Evolutionary conservation across 2,113 vertebrate species (phyloP), one percentile per base, ranked within the genome.

Genomic region (Poeciliopsis prolifica): DNA sequence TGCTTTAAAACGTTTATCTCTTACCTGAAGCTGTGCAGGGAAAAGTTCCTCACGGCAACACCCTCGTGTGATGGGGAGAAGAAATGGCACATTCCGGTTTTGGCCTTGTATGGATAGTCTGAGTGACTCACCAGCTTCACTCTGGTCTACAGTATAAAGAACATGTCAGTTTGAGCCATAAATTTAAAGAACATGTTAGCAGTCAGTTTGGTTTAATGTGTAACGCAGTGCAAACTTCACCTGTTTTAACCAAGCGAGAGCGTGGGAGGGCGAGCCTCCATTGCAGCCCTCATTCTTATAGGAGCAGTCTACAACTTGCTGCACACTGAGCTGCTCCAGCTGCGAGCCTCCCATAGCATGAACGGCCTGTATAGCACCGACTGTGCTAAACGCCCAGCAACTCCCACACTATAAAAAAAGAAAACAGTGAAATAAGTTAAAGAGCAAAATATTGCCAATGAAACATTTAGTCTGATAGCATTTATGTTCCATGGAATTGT

Each of bases 371-470:
- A 96, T 77, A 0, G 95, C 92, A 13, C 95, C 95, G 0, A 98
- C 97, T 65, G 96, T 86, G 0, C 97, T 97, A 86, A 99, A 98
- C 22, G 97, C 97, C 97, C 97, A 98, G 81, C 97, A 98, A 24
- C 94, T 97, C 65, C 97, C 97, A 84, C 97, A 98, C 97, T 98
- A 89, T 19, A 70, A 74, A 70, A 30, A 15, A 68, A 40, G 0
- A 84, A 11, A 70, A 24, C 58, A 75, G 61, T 33, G 4, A 64
- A 12, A 66, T 68, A 9, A 37, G 6, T 4, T 30, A 15, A 62
- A 12, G 51, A 24, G 40, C 0, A 6, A 1, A 11, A 28, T 19
- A 0, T n/a, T 54, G 22, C 11, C 22, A n/a, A 54, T 48, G 29
- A 48, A 19, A 17, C 17, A 17, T 48, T 48, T 19, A 48, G 44